phyloP scores from a whole-genome alignment of 2,888 invertebrate species.

The Dastarcus helophoroides region DNA sequence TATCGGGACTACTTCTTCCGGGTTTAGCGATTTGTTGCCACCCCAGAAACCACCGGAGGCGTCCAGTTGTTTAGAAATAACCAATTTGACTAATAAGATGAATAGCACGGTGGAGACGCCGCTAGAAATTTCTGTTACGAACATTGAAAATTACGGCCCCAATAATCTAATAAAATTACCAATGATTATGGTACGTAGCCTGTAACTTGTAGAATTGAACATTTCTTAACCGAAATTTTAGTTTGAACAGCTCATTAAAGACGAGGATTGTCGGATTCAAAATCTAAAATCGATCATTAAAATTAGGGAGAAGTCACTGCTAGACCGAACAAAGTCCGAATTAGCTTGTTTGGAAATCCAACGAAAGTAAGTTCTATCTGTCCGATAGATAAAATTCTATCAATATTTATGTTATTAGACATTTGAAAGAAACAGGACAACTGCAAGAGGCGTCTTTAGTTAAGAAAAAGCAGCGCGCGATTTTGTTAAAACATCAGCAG shows the following conservation, averaged over 20 bases:
- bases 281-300: conserved; percentile 54
- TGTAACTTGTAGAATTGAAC: conserved; percentile 2
- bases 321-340: conserved; percentile 55
- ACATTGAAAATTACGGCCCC: conserved; percentile 1
- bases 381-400: background rate
- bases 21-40: no score
- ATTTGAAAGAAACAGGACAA: conserved; percentile 44
- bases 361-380: conserved; percentile 37
- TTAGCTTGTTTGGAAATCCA: conserved; percentile 54
- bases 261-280: conserved; percentile 54
- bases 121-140: conserved; percentile 5
- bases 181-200: conserved; percentile 29
- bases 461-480: conserved; percentile 55
- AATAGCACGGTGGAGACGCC: conserved; percentile 5
- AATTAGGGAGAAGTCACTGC: conserved; percentile 52
- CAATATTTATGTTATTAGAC: conserved; percentile 25
- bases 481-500: conserved; percentile 53
- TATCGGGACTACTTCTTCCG: conserved; percentile 4
- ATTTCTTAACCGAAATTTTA: no score
- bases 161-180: conserved; percentile 27
- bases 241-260: conserved; percentile 52
- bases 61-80: no score
- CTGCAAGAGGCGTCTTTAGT: conserved; percentile 46
- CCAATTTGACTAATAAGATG: conserved; percentile 14
- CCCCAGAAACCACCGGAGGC: no score